Base-by-base conservation (phyloP, 2,888 invertebrate genomes). In the Polydesmus complanatus region DNA sequence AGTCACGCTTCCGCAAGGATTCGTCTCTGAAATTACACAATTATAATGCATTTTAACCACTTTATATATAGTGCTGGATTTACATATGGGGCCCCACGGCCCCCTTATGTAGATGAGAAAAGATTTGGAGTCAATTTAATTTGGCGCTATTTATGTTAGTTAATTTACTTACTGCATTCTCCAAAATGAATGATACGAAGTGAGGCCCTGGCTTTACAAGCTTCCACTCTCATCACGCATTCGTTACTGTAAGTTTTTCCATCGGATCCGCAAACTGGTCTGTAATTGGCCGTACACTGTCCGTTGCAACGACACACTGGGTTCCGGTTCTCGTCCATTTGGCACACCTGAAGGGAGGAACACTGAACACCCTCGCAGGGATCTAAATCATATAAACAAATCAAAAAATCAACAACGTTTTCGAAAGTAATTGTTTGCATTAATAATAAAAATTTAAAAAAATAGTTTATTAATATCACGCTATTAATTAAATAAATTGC, bases 231-330 rank as follows among this genome's bases (percentile, higher is more conserved):
- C 66, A 91, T 78, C 63, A 83, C 81, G 70, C 92, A 93, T 70
- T 88, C 86, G 71, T 87, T 89, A 56, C 84, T 79, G 66, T 75
- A 77, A 1, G 75, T 75, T 25, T 69, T 66, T 2, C 75, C 74
- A 67, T 78, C 74, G 52, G 71, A 74, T 50, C 75, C 77, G 66
- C 78, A 78, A 67, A 89, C 79, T 58, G 86, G 84, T 69, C 88
- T 86, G 58, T 71, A 68, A 56, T 70, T 71, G 3, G 65, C 65
- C 2, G 68, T 65, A 66, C 74, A 75, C 56, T 82, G 79, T 66
- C 86, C 85, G 61, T 86, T 85, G 73, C 92, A 92, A 63, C 82
- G 81, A 73, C 91, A 92, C 51, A 80, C 79, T 0, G 91, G 87
- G 66, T 83, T 81, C 54, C 91, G 80, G 58, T 83, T 80, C 67